Conservation (phyloP, 2,113 vertebrate species). For the Erythrocercus mccallii region DNA sequence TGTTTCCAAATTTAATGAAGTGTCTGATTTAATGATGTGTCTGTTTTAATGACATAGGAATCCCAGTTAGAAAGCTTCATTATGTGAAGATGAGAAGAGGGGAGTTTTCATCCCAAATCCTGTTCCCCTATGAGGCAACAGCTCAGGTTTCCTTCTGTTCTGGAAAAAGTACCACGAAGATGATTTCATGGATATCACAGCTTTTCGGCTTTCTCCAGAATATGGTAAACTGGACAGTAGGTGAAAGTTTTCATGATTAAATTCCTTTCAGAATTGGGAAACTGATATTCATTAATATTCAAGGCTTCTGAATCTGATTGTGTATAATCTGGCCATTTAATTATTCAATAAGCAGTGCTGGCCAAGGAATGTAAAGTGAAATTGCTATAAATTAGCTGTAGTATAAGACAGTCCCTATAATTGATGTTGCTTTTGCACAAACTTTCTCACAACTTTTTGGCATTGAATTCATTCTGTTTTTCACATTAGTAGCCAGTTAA, state of each 20-base stretch:
- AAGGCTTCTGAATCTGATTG: neutral
- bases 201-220: neutral
- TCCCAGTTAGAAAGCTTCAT: neutral
- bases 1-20: neutral
- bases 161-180: neutral
- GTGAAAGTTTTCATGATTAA: neutral
- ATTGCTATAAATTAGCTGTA: neutral
- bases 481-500: neutral
- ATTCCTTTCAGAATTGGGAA: slow-evolving; percentile 11
- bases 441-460: neutral
- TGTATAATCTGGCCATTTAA: neutral
- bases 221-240: neutral
- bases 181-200: neutral
- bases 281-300: neutral
- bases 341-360: slow-evolving; percentile 8
- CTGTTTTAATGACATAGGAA: neutral
- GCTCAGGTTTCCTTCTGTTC: slow-evolving; percentile 2
- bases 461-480: neutral
- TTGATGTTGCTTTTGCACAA: neutral
- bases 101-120: neutral
- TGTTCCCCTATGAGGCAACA: neutral
- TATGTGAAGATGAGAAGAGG: neutral
- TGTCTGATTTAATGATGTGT: neutral
- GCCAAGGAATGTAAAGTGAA: neutral
- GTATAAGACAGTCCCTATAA: neutral